Percentiles rank a stretch among this genome's conserved stretches.
phyloP scores from a whole-genome alignment of 1,140 invertebrate species.

The Meloidogyne hapla region DNA sequence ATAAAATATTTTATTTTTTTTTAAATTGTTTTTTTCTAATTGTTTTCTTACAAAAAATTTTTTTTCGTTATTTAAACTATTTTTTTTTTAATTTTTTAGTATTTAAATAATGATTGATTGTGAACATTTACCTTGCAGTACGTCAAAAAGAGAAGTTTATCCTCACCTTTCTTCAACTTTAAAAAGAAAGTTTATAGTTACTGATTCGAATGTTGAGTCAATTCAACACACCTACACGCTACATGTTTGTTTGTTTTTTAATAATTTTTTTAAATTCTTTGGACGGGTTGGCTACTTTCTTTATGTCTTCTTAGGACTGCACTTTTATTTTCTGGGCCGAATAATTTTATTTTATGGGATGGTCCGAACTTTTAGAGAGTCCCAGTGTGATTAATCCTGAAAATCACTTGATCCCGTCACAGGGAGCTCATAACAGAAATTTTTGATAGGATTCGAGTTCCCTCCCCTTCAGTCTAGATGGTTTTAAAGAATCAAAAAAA shows the following conservation, averaged over 20 bases:
- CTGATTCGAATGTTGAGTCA: neutral
- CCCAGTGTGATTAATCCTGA: no score
- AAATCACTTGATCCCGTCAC: no score
- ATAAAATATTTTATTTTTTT: neutral
- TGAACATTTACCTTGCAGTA: neutral
- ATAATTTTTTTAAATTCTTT: neutral
- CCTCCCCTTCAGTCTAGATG: no score
- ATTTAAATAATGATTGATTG: neutral
- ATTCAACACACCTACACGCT: constrained; percentile 15
- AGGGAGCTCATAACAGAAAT: no score
- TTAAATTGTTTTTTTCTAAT: neutral
- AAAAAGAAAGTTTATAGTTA: neutral
- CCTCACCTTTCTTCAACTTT: neutral
- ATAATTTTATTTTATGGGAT: no score
- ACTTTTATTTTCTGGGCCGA: no score
- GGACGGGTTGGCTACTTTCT: no score
- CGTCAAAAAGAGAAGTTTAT: neutral
- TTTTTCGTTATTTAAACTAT: neutral
- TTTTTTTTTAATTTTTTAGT: neutral
- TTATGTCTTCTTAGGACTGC: no score
- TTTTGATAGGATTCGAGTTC: no score
- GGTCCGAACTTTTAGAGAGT: no score
- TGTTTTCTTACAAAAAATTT: neutral
- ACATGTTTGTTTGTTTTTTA: constrained; percentile 7
- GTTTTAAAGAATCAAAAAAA: no score